Evolutionary conservation across 2,888 invertebrate genomes (phyloP).

Genomic region (Caprella mutica): DNA sequence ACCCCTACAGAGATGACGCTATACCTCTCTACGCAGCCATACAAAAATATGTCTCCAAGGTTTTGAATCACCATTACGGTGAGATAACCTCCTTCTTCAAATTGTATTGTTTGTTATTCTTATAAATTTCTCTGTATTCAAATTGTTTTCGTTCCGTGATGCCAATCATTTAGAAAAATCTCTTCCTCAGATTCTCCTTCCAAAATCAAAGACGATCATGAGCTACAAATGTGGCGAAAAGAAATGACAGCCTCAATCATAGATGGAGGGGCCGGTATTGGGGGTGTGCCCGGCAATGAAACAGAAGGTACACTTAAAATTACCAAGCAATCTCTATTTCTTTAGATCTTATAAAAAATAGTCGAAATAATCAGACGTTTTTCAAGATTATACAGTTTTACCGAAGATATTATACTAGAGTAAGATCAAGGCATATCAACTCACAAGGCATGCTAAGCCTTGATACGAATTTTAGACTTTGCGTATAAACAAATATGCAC

Average conservation of each 20-base stretch:
- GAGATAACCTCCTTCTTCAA: conserved; percentile 23
- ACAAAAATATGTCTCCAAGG: conserved; percentile 41
- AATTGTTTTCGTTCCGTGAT: neutral
- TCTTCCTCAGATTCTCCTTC: conserved; percentile 38
- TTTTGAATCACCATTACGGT: conserved; percentile 43
- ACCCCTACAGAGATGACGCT: conserved; percentile 44
- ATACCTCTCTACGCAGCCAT: conserved; percentile 41
- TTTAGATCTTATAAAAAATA: too few relatives aligned
- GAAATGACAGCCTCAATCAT: conserved; percentile 39
- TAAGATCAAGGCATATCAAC: too few relatives aligned
- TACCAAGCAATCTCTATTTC: conserved; percentile 14
- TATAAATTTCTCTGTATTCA: neutral
- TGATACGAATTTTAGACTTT: too few relatives aligned
- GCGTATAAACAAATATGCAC: too few relatives aligned
- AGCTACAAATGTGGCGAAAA: conserved; percentile 39
- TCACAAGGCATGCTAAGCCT: too few relatives aligned
- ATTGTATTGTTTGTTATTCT: neutral
- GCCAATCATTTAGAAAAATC: neutral
- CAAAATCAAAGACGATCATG: conserved; percentile 37
- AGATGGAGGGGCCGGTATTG: conserved; percentile 38
- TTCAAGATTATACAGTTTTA: too few relatives aligned
- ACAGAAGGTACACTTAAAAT: too few relatives aligned
- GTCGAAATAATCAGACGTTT: too few relatives aligned
- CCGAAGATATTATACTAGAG: too few relatives aligned
- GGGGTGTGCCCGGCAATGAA: conserved; percentile 37